Evolutionary conservation across 2,888 invertebrate species (phyloP), one percentile per base, ranked within the genome.

Genomic region (Plagiodera versicolora): DNA sequence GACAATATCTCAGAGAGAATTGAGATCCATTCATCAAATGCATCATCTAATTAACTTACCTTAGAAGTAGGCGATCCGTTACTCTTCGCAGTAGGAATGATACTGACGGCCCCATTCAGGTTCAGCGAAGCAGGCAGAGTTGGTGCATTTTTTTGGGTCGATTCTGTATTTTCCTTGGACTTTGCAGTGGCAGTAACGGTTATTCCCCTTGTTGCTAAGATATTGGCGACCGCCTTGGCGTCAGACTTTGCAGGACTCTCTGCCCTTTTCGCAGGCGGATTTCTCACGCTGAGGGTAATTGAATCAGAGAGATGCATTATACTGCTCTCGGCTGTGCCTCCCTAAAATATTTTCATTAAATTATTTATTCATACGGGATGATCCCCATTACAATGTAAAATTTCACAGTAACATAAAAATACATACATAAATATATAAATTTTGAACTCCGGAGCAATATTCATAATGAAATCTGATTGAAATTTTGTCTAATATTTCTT

Each of bases 171-270:
- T 48, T 77, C 75, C 66, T 77, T 78, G 9, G 81, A 70, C 72
- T 83, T 83, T 9, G 81, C 86, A 20, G 86, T 84, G 48, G 89
- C 87, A 48, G 90, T 90, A 0, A 92, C 87, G 32, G 90, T 91
- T 57, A 92, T 91, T 1, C 91, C 91, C 63, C 91, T 82, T 5
- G 89, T 88, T 2, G 90, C 91, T 60, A 92, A 78, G 60, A 91
- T 88, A 74, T 88, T 89, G 0, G 91, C 91, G 72, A 92, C 90
- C 0, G 89, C 88, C 72, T 86, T 89, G 0, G 90, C 89, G 75
- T 90, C 89, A 39, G 86, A 86, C 71, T 87, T 87, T 51, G 87
- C 86, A 1, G 81, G 74, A 55, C 72, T 74, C 14, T 69, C 72
- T 53, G 82, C 80, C 0, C 74, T 73, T 57, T 70, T 66, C 1